Conservation (phyloP, 2,113 vertebrate genomes). For the Glaucomys volans region DNA sequence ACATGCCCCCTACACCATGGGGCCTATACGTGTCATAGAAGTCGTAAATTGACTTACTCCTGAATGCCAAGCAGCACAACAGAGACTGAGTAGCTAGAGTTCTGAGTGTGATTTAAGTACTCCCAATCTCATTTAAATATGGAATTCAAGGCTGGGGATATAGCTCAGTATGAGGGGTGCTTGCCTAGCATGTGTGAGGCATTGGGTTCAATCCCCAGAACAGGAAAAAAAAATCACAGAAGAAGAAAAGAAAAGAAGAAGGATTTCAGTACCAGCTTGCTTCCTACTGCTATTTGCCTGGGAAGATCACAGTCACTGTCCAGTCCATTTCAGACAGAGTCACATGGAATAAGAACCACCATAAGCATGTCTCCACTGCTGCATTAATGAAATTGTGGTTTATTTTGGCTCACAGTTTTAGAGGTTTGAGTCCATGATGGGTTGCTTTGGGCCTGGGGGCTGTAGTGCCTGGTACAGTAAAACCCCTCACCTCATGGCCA, state of each 20-base stretch:
- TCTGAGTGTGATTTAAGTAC: not conserved
- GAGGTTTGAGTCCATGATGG: not conserved
- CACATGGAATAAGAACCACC: not conserved
- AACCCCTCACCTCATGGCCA: not conserved
- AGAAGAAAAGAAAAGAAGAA: too few species aligned
- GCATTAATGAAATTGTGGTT: not conserved
- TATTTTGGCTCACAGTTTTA: not conserved
- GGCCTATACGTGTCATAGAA: not conserved
- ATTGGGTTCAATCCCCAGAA: not conserved
- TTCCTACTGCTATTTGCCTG: not conserved
- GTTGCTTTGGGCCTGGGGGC: not conserved
- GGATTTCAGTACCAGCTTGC: not conserved
- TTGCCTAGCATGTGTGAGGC: too few species aligned
- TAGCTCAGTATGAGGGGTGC: not conserved
- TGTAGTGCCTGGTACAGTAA: not conserved
- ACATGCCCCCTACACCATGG: not conserved
- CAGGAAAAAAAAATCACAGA: too few species aligned
- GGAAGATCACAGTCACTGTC: not conserved
- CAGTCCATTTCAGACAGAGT: not conserved
- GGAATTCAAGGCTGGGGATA: not conserved
- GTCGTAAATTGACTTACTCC: not conserved
- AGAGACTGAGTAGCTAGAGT: not conserved
- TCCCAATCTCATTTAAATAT: not conserved
- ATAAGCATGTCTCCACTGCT: not conserved
- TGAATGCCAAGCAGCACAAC: not conserved